A percentile compares a stretch with the other conserved stretches of the same genome.
phyloP scores from a whole-genome alignment of 2,113 vertebrate genomes.

The Perca fluviatilis region DNA sequence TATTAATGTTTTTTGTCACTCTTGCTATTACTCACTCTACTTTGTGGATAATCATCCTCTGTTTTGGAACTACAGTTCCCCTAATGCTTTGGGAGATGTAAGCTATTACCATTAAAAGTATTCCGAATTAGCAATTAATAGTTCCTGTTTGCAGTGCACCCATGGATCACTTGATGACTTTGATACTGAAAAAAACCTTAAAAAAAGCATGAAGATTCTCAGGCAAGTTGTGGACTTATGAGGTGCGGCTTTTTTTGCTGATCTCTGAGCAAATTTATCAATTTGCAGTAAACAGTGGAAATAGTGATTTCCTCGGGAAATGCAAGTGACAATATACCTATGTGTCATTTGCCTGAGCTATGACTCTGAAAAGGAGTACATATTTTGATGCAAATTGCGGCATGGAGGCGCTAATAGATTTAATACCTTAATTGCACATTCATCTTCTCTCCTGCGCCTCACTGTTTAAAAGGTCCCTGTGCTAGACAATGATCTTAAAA shows the following conservation, averaged over 20 bases:
- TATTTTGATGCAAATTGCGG: neutral
- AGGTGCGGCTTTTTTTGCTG: neutral
- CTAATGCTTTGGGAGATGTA: neutral
- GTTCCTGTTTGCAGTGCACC: neutral
- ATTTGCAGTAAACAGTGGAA: neutral
- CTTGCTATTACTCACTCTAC: neutral
- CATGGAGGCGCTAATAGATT: neutral
- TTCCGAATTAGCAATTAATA: neutral
- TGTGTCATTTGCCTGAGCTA: no score
- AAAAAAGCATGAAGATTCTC: neutral
- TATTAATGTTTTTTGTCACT: neutral
- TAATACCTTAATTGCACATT: slow-evolving; percentile 24
- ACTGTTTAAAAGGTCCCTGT: slow-evolving; percentile 11
- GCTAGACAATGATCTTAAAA: slow-evolving; percentile 23
- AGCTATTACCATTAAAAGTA: neutral
- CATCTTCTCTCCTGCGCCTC: slow-evolving; percentile 1
- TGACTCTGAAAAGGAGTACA: neutral
- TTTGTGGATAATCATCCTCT: neutral
- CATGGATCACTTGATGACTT: neutral
- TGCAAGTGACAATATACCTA: no score
- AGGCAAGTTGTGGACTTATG: neutral
- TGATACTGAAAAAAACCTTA: neutral
- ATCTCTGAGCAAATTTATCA: neutral
- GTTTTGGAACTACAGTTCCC: neutral
- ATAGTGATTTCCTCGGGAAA: neutral